phyloP scores from a whole-genome alignment of 2,888 invertebrate genomes.

The Leucoptera coffeella region DNA sequence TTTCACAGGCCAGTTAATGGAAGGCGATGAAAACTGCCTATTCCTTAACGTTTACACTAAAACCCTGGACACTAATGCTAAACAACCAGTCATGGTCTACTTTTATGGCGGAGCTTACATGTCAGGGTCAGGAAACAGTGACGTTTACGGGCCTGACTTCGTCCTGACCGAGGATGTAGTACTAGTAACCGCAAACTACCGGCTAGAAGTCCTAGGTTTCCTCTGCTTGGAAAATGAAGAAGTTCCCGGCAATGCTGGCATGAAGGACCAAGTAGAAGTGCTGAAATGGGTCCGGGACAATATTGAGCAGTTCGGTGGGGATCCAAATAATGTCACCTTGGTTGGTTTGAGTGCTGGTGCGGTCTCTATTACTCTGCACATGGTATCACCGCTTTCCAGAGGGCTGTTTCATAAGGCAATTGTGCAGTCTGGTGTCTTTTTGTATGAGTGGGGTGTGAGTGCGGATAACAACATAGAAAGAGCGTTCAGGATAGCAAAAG shows the following conservation, averaged over 20 bases:
- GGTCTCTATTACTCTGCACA: slow-evolving; percentile 21
- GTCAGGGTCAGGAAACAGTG: slow-evolving; percentile 23
- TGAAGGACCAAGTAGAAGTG: slow-evolving; percentile 28
- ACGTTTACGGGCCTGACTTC: slow-evolving; percentile 23
- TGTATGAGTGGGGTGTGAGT: slow-evolving; percentile 15
- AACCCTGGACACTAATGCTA: slow-evolving; percentile 9
- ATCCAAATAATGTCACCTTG: slow-evolving; percentile 23
- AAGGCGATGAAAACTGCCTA: slow-evolving; percentile 26
- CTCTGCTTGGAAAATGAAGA: slow-evolving; percentile 18
- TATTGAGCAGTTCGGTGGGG: slow-evolving; percentile 22
- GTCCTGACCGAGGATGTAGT: slow-evolving; percentile 26
- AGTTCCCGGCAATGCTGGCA: slow-evolving; percentile 28
- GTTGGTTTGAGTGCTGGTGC: slow-evolving; percentile 37
- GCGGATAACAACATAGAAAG: slow-evolving; percentile 9
- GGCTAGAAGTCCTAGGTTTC: slow-evolving; percentile 23
- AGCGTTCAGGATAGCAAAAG: slow-evolving; percentile 18
- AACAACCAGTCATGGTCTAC: slow-evolving; percentile 30
- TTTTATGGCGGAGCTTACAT: slow-evolving; percentile 31
- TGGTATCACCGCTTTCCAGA: slow-evolving; percentile 28
- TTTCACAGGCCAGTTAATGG: slow-evolving; percentile 9
- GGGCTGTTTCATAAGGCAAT: slow-evolving; percentile 31
- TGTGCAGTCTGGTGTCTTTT: slow-evolving; percentile 24
- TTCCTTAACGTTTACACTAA: slow-evolving; percentile 24
- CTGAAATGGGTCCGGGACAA: slow-evolving; percentile 22
- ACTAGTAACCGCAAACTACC: slow-evolving; percentile 32